Base-by-base conservation (phyloP, 1,140 invertebrate species). In the Asbolus verrucosus region DNA sequence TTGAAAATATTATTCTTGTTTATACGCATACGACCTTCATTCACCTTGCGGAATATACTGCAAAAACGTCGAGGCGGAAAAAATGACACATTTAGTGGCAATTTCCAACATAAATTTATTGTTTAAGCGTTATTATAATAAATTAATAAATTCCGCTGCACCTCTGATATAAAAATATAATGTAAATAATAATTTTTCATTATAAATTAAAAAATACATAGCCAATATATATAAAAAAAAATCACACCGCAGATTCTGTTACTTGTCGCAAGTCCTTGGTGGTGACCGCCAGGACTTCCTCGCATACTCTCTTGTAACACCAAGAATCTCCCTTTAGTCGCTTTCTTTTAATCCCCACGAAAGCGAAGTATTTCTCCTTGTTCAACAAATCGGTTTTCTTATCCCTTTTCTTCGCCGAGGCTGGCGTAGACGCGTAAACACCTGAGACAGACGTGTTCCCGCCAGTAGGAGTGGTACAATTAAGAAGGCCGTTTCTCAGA, bases 271-370 rank as follows among this genome's bases (percentile, higher is more conserved):
- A 73, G 69, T 82, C 81, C n/a, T 81, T 80, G 14, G 82, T 80
- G 30, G 87, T 86, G 63, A 90, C 80, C 33, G 84, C 85, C 19
- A 95, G 83, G 27, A 95, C 87, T 81, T 95, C 89, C 81, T 95
- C 93, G 77, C 92, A 94, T n/a, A 94, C 86, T 67, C 87, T 88
- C 79, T 95, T 95, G 78, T 95, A 95, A 63, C 91, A 88, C 92
- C 93, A 95, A 1, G 90, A 87, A 79, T 95, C 91, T 1, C 94
- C 94, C 78, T 91, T 92, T 0, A 94, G 84, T 63, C 93, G 81
- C 77, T 94, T 94, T 31, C 93, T 84, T 70, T 88, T 83, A 21
- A 95, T 90, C 13, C 91, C 92, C 24, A 93, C 85, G 21, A 87
- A 81, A 68, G 76, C 79, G 18, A 41, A 38, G 0, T 27, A 13